Percentiles rank a stretch among this genome's conserved stretches.
phyloP scores from a whole-genome alignment of 2,113 vertebrate genomes.

The Chaenogobius annularis region DNA sequence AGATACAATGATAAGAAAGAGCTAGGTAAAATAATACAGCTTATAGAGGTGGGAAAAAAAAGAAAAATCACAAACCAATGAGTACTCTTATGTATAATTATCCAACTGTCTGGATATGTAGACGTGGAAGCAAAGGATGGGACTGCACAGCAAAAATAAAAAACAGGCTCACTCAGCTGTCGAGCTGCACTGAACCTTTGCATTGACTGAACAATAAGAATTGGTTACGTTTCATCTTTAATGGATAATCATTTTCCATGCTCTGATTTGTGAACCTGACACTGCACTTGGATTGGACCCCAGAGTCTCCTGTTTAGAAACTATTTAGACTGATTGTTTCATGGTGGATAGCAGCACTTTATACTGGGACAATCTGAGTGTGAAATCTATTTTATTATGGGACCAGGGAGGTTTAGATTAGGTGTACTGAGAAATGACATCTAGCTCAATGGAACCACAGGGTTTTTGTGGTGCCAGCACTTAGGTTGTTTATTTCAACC shows the following conservation, averaged over 20 bases:
- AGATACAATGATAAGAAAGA: constrained; percentile 12
- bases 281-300: no score
- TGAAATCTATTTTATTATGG: neutral
- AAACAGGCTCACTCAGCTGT: neutral
- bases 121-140: neutral
- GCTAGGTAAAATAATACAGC: constrained; percentile 8
- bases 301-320: neutral
- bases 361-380: neutral
- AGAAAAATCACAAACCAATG: neutral
- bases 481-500: constrained; percentile 12
- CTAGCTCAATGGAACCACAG: constrained; percentile 11
- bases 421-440: constrained; percentile 4
- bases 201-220: constrained; percentile 4
- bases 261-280: neutral
- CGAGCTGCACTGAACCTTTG: neutral
- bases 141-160: neutral
- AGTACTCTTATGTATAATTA: neutral
- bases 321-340: neutral
- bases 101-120: neutral
- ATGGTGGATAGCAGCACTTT: constrained; percentile 1
- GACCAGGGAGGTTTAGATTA: neutral
- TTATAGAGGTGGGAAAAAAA: constrained; percentile 8
- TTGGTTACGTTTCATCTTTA: neutral
- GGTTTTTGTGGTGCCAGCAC: constrained; percentile 7
- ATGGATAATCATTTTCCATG: constrained; percentile 1